Evolutionary conservation across 2,888 invertebrate species (phyloP).

Genomic region (Drosophila tripunctata): DNA sequence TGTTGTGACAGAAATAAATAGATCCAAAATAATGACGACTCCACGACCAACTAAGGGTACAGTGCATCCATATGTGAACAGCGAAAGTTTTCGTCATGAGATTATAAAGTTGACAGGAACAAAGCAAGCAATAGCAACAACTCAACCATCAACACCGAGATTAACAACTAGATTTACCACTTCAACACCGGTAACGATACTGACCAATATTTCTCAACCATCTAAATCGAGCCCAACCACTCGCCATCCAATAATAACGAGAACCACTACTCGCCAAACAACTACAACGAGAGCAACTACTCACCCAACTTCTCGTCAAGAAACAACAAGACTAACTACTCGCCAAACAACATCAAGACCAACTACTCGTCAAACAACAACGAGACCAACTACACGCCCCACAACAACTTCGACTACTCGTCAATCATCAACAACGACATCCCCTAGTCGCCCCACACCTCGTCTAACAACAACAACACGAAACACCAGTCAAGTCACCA

Average conservation of each 20-base stretch:
- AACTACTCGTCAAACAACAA: constrained; percentile 1
- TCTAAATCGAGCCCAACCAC: constrained; percentile 2
- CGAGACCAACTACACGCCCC: constrained; percentile 2
- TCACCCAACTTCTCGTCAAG: neutral
- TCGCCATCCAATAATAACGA: neutral
- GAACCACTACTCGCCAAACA: neutral
- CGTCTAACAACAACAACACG: neutral
- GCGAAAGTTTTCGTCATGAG: constrained; percentile 62
- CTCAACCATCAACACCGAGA: constrained; percentile 8
- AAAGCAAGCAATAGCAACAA: constrained; percentile 34
- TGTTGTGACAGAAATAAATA: neutral
- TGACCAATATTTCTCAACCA: neutral
- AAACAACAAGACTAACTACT: neutral
- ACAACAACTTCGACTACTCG: neutral
- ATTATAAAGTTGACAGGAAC: constrained; percentile 51
- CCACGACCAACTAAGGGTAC: constrained; percentile 10
- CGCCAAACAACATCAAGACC: neutral
- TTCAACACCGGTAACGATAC: neutral
- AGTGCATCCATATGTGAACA: constrained; percentile 55
- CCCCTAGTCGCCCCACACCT: neutral
- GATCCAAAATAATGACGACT: constrained; percentile 8
- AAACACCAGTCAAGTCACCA: constrained; percentile 16
- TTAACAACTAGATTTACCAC: constrained; percentile 1
- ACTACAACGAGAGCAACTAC: neutral
- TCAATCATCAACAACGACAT: constrained; percentile 11